A percentile compares a stretch with the other conserved stretches of the same genome.
phyloP scores from a whole-genome alignment of 2,113 vertebrate genomes.

The Heliornis fulica region DNA sequence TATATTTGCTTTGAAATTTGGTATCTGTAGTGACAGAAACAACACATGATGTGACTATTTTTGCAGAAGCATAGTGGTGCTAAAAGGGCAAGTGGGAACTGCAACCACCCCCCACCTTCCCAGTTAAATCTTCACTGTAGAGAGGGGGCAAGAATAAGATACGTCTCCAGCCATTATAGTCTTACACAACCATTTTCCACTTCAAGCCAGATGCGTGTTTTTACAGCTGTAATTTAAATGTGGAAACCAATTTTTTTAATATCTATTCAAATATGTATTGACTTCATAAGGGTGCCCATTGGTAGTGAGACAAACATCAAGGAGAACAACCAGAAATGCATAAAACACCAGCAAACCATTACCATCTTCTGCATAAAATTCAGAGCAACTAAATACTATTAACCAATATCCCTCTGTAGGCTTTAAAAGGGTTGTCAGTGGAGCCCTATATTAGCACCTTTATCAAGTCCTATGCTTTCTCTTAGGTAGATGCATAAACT shows the following conservation, averaged over 20 bases:
- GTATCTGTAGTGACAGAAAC: neutral
- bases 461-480: accelerated
- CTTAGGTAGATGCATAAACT: neutral
- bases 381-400: neutral
- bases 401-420: neutral
- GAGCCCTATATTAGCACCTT: neutral
- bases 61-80: neutral
- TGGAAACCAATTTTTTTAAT: neutral
- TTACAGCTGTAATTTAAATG: neutral
- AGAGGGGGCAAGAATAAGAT: neutral
- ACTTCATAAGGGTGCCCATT: neutral
- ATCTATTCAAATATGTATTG: neutral
- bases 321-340: neutral
- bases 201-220: neutral
- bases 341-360: neutral
- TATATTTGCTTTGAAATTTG: neutral
- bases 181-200: neutral
- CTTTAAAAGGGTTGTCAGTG: neutral
- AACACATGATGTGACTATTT: neutral
- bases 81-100: neutral
- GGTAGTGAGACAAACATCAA: neutral
- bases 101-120: neutral
- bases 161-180: neutral
- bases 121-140: neutral
- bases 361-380: neutral